Percentiles rank a stretch among this genome's conserved stretches.
Conservation (phyloP, 1,140 invertebrate genomes). For the Drosophila dunni region DNA sequence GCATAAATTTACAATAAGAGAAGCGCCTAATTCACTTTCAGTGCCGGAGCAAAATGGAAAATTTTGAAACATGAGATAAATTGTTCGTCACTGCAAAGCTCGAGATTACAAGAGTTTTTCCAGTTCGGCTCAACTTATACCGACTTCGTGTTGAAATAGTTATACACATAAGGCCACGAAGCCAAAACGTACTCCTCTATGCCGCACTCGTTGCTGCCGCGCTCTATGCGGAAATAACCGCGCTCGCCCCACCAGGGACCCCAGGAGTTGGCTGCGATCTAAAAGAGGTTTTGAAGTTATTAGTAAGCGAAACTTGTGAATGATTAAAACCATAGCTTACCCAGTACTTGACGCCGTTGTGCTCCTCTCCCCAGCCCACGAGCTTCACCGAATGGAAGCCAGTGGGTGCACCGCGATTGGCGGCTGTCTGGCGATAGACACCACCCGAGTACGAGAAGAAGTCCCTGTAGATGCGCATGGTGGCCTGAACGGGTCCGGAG, state of each 20-base stretch:
- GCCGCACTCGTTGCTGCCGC: slow-evolving; percentile 92
- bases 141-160: slow-evolving; percentile 67
- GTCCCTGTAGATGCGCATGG: slow-evolving; percentile 94
- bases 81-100: slow-evolving; percentile 55
- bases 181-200: slow-evolving; percentile 94
- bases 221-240: slow-evolving; percentile 92
- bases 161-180: slow-evolving; percentile 88
- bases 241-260: slow-evolving; percentile 94
- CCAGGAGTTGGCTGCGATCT: slow-evolving; percentile 97
- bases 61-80: slow-evolving; percentile 81
- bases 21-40: slow-evolving; percentile 80
- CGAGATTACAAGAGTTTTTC: slow-evolving; percentile 59
- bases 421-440: slow-evolving; percentile 90
- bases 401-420: slow-evolving; percentile 86
- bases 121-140: slow-evolving; percentile 26
- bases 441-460: slow-evolving; percentile 95
- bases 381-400: slow-evolving; percentile 96
- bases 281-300: slow-evolving; percentile 63
- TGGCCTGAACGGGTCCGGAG: slow-evolving; percentile 98
- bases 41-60: slow-evolving; percentile 68
- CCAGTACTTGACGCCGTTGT: slow-evolving; percentile 92
- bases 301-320: background rate
- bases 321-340: slow-evolving; percentile 86
- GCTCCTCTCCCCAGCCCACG: slow-evolving; percentile 95
- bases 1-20: slow-evolving; percentile 72